Conservation (phyloP, 2,888 invertebrate species). For the Galeopsomyia nigrocyanea region DNA sequence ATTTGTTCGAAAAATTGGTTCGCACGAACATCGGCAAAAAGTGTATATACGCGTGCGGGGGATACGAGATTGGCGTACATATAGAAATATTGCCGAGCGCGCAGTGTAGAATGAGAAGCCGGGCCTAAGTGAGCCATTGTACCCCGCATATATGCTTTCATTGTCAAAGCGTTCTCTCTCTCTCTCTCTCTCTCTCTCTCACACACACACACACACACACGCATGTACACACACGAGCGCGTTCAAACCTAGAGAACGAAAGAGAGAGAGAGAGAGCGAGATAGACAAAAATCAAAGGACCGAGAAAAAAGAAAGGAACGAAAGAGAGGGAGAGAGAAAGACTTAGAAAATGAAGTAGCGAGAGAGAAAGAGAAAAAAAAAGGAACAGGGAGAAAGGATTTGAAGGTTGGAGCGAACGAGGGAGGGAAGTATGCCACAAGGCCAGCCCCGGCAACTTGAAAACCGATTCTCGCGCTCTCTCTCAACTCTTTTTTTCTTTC, state of each 20-base stretch:
- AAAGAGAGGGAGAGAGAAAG: constrained; percentile 10
- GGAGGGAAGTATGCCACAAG: constrained; percentile 62
- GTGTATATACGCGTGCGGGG: no score
- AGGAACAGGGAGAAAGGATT: constrained; percentile 4
- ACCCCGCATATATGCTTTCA: constrained; percentile 61
- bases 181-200: constrained; percentile 7
- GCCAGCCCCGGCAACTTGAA: constrained; percentile 56
- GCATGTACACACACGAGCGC: constrained; percentile 34
- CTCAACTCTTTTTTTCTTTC: constrained; percentile 55
- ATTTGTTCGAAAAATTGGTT: neutral
- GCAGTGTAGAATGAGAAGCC: neutral
- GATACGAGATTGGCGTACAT: no score
- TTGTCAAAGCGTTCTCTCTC: constrained; percentile 59
- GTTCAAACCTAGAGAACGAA: constrained; percentile 55
- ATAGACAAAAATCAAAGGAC: constrained; percentile 37
- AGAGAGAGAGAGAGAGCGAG: constrained; percentile 53
- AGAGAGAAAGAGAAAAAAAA: constrained; percentile 6
- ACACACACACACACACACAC: no score
- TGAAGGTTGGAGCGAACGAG: constrained; percentile 28
- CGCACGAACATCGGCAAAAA: no score
- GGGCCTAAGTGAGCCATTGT: constrained; percentile 66
- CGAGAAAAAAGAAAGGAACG: constrained; percentile 5
- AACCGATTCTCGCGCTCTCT: constrained; percentile 59
- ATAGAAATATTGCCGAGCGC: no score
- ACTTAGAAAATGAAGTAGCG: constrained; percentile 2